Conservation (phyloP, 2,113 vertebrate species). For the cat (Felis catus) region DNA sequence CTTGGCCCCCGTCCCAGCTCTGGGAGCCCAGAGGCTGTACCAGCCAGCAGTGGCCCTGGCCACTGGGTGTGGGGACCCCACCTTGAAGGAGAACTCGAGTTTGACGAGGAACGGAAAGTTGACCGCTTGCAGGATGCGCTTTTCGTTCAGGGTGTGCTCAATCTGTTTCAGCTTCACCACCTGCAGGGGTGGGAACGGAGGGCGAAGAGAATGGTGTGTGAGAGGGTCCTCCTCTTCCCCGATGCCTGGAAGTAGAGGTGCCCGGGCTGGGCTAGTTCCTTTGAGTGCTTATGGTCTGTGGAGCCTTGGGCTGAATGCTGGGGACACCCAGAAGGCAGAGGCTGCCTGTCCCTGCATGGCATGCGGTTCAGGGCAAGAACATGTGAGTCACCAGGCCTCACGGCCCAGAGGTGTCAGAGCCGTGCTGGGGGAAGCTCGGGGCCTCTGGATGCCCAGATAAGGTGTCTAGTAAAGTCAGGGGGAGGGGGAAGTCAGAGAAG, state of each 20-base stretch:
- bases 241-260: background rate
- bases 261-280: background rate
- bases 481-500: background rate
- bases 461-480: background rate
- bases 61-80: background rate
- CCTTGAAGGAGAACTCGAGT: constrained; percentile 95
- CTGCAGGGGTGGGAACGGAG: constrained; percentile 67
- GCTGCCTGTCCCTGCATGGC: background rate
- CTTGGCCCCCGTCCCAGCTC: background rate
- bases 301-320: background rate
- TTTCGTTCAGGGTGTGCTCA: constrained; percentile 95
- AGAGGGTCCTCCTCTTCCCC: background rate
- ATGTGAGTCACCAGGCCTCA: background rate
- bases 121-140: constrained; percentile 94
- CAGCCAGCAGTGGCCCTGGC: background rate
- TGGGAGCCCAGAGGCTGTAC: background rate
- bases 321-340: background rate
- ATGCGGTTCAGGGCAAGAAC: background rate
- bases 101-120: constrained; percentile 94
- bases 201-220: background rate
- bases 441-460: background rate
- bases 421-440: background rate
- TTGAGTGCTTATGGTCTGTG: background rate
- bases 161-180: constrained; percentile 97
- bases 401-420: background rate